A percentile compares a stretch with the other conserved stretches of the same genome.
Conservation (phyloP, 2,113 vertebrate species). For the Cryptotis parvus region DNA sequence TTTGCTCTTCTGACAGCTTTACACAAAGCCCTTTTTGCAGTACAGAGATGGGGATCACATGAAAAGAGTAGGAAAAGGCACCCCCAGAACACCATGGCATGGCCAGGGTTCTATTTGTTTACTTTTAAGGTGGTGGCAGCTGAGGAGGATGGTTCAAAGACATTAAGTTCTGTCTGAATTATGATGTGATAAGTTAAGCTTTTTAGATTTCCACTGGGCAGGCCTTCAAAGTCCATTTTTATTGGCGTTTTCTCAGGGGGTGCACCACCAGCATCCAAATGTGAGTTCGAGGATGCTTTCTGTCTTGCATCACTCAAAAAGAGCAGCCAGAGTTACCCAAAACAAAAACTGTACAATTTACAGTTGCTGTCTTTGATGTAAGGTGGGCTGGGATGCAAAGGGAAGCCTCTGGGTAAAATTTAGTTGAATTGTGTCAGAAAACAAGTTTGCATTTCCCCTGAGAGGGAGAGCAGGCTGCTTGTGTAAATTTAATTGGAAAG, state of each 20-base stretch:
- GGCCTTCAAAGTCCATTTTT: constrained; percentile 74
- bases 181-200: constrained; percentile 43
- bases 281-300: constrained; percentile 68
- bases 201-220: constrained; percentile 66
- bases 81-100: constrained; percentile 50
- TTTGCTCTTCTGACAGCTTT: neutral
- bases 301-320: constrained; percentile 72
- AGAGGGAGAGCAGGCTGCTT: constrained; percentile 76
- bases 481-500: constrained; percentile 56
- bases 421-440: constrained; percentile 77
- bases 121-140: constrained; percentile 59
- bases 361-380: constrained; percentile 82
- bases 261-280: constrained; percentile 72
- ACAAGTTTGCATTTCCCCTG: constrained; percentile 50
- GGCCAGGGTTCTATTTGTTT: constrained; percentile 64
- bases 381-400: neutral
- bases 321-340: constrained; percentile 66
- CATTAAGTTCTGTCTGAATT: constrained; percentile 62
- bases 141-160: constrained; percentile 69
- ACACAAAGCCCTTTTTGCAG: neutral
- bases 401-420: constrained; percentile 47
- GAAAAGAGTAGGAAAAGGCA: constrained; percentile 65
- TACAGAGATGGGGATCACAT: constrained; percentile 28
- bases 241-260: constrained; percentile 65
- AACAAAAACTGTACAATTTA: constrained; percentile 79